phyloP scores from a whole-genome alignment of 2,888 invertebrate species.

The Dascillus cervinus region DNA sequence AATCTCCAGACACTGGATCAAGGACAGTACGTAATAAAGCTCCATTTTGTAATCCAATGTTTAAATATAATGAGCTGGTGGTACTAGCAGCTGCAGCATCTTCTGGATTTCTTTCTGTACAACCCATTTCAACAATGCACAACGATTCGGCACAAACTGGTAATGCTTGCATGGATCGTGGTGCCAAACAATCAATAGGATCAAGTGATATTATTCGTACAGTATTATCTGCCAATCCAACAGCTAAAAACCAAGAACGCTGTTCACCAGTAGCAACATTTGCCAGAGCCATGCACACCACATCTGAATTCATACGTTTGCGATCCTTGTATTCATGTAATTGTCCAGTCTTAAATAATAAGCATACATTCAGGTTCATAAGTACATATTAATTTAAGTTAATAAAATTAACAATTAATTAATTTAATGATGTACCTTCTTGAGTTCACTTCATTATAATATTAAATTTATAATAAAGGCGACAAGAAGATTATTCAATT shows the following conservation, averaged over 20 bases:
- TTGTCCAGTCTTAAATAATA: conserved; percentile 81
- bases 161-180: conserved; percentile 92
- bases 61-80: conserved; percentile 74
- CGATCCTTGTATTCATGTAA: conserved; percentile 97
- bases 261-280: conserved; percentile 94
- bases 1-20: conserved; percentile 92
- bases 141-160: conserved; percentile 95
- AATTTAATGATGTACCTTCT: conserved; percentile 25
- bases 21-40: conserved; percentile 87
- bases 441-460: conserved; percentile 42
- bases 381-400: no score
- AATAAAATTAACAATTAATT: no score
- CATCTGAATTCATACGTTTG: conserved; percentile 93
- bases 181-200: conserved; percentile 91
- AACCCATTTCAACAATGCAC: conserved; percentile 91
- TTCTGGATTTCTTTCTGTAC: conserved; percentile 53
- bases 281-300: conserved; percentile 96
- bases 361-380: no score
- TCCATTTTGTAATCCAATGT: conserved; percentile 96
- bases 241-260: conserved; percentile 90
- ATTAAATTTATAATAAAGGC: conserved; percentile 34
- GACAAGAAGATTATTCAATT: conserved; percentile 35
- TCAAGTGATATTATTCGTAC: conserved; percentile 96
- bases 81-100: conserved; percentile 59
- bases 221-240: conserved; percentile 92